Conservation (phyloP, 2,888 invertebrate genomes). For the Podotricha telesiphe region DNA sequence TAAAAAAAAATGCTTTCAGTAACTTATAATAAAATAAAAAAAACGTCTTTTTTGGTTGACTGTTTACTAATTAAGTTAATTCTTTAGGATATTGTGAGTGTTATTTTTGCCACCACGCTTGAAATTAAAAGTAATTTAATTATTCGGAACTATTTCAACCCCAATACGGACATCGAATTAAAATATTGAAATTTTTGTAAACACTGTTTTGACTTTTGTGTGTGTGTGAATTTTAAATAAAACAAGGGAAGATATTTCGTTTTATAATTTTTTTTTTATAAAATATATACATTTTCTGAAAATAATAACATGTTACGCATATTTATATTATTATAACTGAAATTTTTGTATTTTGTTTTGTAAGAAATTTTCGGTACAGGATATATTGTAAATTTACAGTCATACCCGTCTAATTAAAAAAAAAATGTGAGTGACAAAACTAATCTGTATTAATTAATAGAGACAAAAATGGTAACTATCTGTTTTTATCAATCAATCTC, state of each 20-base stretch:
- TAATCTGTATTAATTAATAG: too few species aligned
- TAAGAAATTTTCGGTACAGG: too few species aligned
- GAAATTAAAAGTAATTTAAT: neutral
- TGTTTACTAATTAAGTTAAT: neutral
- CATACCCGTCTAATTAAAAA: too few species aligned
- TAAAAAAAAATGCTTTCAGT: neutral
- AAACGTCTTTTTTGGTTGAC: neutral
- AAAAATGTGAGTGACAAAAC: too few species aligned
- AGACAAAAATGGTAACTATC: too few species aligned
- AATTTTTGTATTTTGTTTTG: too few species aligned
- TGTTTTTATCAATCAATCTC: too few species aligned
- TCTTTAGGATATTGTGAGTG: neutral
- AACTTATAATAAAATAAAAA: neutral
- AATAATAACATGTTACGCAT: too few species aligned
- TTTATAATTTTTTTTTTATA: slow-evolving; percentile 33
- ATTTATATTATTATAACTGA: neutral
- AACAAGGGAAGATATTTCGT: slow-evolving; percentile 47
- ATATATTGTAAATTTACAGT: too few species aligned
- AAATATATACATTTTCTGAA: too few species aligned
- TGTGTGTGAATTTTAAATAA: slow-evolving; percentile 36
- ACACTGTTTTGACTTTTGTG: slow-evolving; percentile 17
- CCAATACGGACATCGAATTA: neutral
- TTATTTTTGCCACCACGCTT: neutral
- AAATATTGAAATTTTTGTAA: neutral
- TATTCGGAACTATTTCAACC: neutral